Percentiles rank a stretch among this genome's conserved stretches.
phyloP scores from a whole-genome alignment of 2,888 invertebrate genomes.

The Hypercompe scribonia region DNA sequence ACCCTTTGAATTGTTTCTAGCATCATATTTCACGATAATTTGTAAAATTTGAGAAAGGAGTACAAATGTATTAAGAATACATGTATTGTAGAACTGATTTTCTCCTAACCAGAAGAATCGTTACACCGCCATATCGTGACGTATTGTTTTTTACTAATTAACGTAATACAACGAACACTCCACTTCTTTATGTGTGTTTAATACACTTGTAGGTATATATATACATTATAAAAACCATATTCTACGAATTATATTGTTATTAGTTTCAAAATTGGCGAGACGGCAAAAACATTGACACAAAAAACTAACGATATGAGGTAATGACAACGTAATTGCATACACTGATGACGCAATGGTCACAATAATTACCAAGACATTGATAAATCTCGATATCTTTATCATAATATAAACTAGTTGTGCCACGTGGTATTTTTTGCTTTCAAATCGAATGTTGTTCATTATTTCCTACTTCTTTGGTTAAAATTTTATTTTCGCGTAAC shows the following conservation, averaged over 20 bases:
- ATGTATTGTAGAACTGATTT: background rate
- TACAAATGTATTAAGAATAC: too few relatives aligned
- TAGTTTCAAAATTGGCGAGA: background rate
- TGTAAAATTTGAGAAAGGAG: background rate
- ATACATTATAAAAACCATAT: background rate
- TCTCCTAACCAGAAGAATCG: background rate
- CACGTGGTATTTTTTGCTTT: too few relatives aligned
- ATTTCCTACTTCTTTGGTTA: too few relatives aligned
- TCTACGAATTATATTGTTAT: slow-evolving; percentile 4
- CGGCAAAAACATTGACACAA: slow-evolving; percentile 14
- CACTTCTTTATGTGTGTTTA: background rate
- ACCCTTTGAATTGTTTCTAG: background rate
- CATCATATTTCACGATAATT: background rate
- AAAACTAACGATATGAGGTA: slow-evolving; percentile 12
- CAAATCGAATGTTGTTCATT: too few relatives aligned
- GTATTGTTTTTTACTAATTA: too few relatives aligned
- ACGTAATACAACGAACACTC: background rate
- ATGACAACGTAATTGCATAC: slow-evolving; percentile 4
- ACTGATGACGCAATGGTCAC: background rate
- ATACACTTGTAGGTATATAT: background rate
- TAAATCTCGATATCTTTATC: background rate
- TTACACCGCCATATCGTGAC: too few relatives aligned
- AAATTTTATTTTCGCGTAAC: too few relatives aligned
- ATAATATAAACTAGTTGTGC: too few relatives aligned
- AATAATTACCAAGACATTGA: slow-evolving; percentile 14